Evolutionary conservation across 2,797 vertebrate species (phyloP).

Genomic region (Pipistrellus pipistrellus): DNA sequence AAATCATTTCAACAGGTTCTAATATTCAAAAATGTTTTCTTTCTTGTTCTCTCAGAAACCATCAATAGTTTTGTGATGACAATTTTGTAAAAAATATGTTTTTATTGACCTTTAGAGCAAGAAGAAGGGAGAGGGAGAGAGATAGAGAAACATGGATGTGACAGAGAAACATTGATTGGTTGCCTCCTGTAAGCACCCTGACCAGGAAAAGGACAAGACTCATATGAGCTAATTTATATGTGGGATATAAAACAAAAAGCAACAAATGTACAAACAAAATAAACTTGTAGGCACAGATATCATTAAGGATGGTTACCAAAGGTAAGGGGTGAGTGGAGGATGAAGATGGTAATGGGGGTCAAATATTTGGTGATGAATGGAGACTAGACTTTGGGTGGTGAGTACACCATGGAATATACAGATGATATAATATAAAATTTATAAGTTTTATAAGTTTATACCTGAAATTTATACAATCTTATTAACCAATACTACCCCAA

Average conservation of each 20-base stretch:
- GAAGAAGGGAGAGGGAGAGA: too few relatives aligned
- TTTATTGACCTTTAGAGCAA: too few relatives aligned
- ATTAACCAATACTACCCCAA: not conserved
- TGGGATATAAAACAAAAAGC: not conserved
- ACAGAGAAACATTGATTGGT: too few relatives aligned
- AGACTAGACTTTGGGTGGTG: not conserved
- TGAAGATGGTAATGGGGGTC: not conserved
- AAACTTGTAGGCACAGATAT: not conserved
- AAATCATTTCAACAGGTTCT: not conserved
- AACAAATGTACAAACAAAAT: not conserved
- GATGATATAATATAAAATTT: not conserved
- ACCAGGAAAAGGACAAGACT: not conserved
- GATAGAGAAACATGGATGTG: too few relatives aligned
- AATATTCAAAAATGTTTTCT: not conserved
- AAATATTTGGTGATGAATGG: not conserved
- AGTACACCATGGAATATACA: not conserved
- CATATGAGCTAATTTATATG: not conserved
- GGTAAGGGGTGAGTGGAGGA: not conserved
- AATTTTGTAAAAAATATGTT: too few relatives aligned
- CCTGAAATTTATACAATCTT: not conserved
- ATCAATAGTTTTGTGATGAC: slow-evolving; percentile 3
- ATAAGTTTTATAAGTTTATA: not conserved
- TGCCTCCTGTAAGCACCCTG: not conserved
- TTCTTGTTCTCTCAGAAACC: slow-evolving; percentile 3
- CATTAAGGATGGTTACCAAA: not conserved